Evolutionary conservation across 2,113 vertebrate genomes (phyloP), one percentile per base, ranked within the genome.

Genomic region (Lophura nycthemera): DNA sequence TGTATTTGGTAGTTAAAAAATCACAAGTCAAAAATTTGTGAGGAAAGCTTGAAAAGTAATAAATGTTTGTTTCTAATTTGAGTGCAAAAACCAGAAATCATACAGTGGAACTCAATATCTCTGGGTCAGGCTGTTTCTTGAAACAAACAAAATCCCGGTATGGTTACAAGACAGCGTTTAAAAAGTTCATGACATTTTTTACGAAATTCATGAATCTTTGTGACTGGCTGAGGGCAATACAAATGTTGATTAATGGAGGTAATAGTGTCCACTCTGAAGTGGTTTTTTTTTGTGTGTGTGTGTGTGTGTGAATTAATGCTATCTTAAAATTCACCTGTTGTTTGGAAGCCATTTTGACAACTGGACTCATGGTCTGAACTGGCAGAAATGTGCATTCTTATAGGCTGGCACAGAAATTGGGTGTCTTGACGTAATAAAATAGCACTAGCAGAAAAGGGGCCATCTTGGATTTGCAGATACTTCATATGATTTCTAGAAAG

Each of bases 241-340:
- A 10, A 32, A 45, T 0, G 0, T 36, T 56, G 38, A 47, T 85
- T 71, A 83, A 47, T 19, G 21, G 16, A 52, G 76, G 10, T 83
- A 47, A 69, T 10, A 45, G 27, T 76, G 30, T 56, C 54, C 40
- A 43, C 48, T 92, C 38, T 67, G 34, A 42, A 8, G 2, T 10
- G 63, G 3, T 30, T 10, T 56, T 30, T 19, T n/a, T 74, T n/a
- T n/a, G n/a, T n/a, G n/a, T n/a, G n/a, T n/a, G n/a, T 82, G 54
- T 89, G 52, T 17, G 42, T 43, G 77, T 8, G 22, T 66, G 59
- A 66, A 76, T 40, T 90, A 60, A 69, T 27, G 27, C 78, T 77
- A 86, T 48, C 61, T 93, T 83, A 85, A 85, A 89, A 95, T 6
- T 90, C n/a, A 42, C 45, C 52, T 30, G 11, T 78, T 75, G 56